A percentile compares a stretch with the other conserved stretches of the same genome.
These are phyloP conservation scores for Prolemur simus DNA, from an alignment of 2,113 vertebrate genomes.

Conservation along the genomic window DNA sequence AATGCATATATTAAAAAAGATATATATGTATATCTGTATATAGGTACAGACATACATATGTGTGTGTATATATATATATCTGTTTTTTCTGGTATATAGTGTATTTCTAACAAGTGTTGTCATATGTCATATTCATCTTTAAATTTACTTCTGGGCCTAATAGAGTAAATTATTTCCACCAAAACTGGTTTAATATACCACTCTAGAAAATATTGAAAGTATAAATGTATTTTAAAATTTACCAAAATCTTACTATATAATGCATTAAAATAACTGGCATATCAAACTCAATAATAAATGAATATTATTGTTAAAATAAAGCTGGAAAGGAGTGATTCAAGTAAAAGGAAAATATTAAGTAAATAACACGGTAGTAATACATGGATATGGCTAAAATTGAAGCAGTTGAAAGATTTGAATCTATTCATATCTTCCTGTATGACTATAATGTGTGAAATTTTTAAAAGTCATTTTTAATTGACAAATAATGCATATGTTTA, in stretches of 20 bases:
- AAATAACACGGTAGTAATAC: neutral
- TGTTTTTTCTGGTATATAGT: neutral
- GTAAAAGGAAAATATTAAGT: neutral
- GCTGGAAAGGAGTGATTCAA: neutral
- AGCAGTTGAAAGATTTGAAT: neutral
- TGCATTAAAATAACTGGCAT: neutral
- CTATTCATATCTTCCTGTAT: neutral
- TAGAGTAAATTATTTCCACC: neutral
- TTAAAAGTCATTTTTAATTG: neutral
- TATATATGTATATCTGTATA: neutral
- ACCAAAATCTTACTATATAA: neutral
- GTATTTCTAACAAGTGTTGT: neutral
- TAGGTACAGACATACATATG: too few species aligned
- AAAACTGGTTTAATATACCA: neutral
- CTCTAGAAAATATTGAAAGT: neutral
- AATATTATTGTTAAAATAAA: neutral
- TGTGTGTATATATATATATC: rapidly evolving
- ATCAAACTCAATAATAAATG: neutral
- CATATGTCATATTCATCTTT: neutral
- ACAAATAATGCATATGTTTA: neutral
- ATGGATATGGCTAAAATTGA: neutral
- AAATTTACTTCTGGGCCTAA: neutral
- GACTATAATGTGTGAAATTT: neutral
- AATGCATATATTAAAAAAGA: neutral
- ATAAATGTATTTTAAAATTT: neutral